Percentiles rank a stretch among this genome's conserved stretches.
These are phyloP conservation scores for Phacellophora camtschatica DNA, from an alignment of 30 jellyfish, hydroid and myxozoan species.

Conservation along the genomic window DNA sequence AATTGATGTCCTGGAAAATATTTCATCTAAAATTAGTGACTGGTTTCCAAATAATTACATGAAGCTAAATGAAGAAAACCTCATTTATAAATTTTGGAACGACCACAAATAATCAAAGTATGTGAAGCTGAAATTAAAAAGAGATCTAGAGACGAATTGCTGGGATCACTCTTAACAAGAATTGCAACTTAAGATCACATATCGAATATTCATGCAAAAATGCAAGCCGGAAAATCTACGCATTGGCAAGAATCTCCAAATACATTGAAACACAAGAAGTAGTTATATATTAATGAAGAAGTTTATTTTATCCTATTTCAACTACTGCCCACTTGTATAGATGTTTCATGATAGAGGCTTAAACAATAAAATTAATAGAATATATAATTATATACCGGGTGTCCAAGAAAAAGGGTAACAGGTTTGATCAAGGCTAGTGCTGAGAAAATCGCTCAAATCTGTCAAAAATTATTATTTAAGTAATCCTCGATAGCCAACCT, in stretches of 20 bases:
- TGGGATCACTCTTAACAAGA: background rate
- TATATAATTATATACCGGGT: too few relatives aligned
- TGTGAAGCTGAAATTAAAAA: background rate
- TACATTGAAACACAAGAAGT: too few relatives aligned
- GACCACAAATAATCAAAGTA: background rate
- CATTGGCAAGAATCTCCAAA: too few relatives aligned
- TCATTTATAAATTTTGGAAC: background rate
- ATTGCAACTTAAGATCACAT: background rate
- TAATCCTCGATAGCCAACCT: too few relatives aligned
- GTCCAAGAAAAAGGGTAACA: too few relatives aligned
- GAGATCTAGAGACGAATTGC: background rate
- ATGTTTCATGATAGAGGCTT: too few relatives aligned
- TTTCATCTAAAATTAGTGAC: background rate
- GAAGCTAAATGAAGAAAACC: background rate
- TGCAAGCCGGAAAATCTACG: too few relatives aligned
- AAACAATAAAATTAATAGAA: too few relatives aligned
- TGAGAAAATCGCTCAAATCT: too few relatives aligned
- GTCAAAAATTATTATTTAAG: too few relatives aligned
- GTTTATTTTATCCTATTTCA: background rate
- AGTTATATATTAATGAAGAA: background rate
- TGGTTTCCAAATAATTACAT: background rate
- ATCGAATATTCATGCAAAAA: background rate
- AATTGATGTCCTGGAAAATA: background rate
- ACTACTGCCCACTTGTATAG: background rate
- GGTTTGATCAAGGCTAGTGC: too few relatives aligned